Base-by-base conservation (phyloP, 2,113 vertebrate genomes). In the Struthidea cinerea region DNA sequence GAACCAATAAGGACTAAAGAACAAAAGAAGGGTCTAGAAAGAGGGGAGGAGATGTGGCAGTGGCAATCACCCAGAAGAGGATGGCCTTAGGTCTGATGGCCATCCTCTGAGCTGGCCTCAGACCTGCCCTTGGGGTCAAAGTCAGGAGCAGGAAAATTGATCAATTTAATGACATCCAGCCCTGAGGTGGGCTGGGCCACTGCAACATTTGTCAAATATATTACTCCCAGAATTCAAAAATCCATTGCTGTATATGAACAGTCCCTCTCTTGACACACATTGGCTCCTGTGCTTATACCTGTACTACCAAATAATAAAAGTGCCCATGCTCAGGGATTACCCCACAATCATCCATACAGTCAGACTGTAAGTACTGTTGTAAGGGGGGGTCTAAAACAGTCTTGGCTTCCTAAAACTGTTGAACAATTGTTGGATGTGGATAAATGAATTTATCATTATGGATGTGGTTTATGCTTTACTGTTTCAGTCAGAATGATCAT, bases 301-400 rank as follows among this genome's bases (percentile, higher is more conserved):
- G 22, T 60, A 33, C 16, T 21, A 47, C 4, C 15, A 70, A 94
- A 75, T 47, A 9, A 52, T 6, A 56, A n/a, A 87, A 73, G 9
- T 30, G 1, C 4, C 11, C 21, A 19, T 52, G 16, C 35, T 47
- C 19, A 47, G 21, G 33, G 8, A 42, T 28, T 46, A 70, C 5
- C 17, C 19, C 20, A 30, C 26, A 75, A 30, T 26, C 79, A 63
- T 49, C n/a, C 6, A 2, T 46, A n/a, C 0, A 0, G 23, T 50
- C 44, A 79, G 18, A 35, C 11, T 61, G 4, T 30, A 55, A 87
- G 28, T 55, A 35, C 30, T 27, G 5, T 18, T 83, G 11, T 60
- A 53, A 91, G 15, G 21, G 24, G 16, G 37, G 4, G 39, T 67
- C 10, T 59, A 46, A 59, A 8, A 26, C 10, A 22, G 7, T 37